Evolutionary conservation across 2,888 invertebrate species (phyloP).

Genomic region (Beris morrisii): DNA sequence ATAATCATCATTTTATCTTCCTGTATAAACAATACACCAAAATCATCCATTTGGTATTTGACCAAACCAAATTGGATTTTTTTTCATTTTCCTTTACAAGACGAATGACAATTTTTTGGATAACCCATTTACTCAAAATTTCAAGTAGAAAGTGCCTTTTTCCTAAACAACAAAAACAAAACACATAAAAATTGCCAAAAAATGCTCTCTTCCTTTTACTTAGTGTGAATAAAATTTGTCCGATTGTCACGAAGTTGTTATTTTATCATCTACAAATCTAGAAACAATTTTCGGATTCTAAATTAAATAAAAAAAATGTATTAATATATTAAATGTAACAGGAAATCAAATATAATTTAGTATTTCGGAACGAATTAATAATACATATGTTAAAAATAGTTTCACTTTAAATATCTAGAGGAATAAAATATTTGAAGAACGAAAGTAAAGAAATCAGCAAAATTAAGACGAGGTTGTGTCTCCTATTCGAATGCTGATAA

Average conservation of each 20-base stretch:
- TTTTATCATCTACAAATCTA: not conserved
- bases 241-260: conserved; percentile 22
- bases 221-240: not conserved
- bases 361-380: conserved; percentile 10
- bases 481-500: conserved; percentile 18
- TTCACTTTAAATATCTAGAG: conserved; percentile 35
- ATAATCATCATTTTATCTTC: no score
- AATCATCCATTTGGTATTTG: no score
- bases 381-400: conserved; percentile 32
- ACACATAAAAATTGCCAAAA: conserved; percentile 25
- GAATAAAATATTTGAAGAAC: conserved; percentile 24
- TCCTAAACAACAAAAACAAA: conserved; percentile 35
- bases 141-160: conserved; percentile 45
- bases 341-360: conserved; percentile 18
- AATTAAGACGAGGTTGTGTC: conserved; percentile 38
- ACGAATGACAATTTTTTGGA: no score
- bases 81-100: no score
- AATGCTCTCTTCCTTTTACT: conserved; percentile 13
- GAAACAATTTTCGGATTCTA: conserved; percentile 34
- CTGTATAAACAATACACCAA: no score
- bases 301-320: conserved; percentile 7
- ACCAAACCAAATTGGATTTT: no score
- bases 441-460: conserved; percentile 33
- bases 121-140: conserved; percentile 2
- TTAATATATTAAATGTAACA: conserved; percentile 4